A percentile compares a stretch with the other conserved stretches of the same genome.
Conservation (phyloP, 2,888 invertebrate genomes). For the Zootermopsis nevadensis region DNA sequence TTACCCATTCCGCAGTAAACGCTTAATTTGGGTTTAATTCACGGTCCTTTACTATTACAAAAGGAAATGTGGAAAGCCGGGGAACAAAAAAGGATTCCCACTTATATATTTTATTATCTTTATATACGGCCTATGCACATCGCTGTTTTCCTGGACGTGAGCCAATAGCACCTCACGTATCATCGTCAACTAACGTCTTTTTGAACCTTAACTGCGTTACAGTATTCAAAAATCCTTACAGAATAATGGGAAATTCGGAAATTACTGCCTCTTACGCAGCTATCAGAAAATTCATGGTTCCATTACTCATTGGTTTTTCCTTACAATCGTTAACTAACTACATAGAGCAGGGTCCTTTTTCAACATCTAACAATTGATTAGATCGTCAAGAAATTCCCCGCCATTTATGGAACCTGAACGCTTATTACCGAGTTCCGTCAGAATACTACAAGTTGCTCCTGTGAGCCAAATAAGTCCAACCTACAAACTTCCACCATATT, state of each 20-base stretch:
- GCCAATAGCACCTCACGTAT: conserved; percentile 17
- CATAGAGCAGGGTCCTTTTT: too few relatives aligned
- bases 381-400: too few relatives aligned
- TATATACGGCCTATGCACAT: conserved; percentile 32
- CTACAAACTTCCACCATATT: too few relatives aligned
- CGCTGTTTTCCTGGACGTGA: conserved; percentile 10
- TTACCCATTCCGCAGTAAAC: conserved; percentile 35
- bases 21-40: conserved; percentile 39
- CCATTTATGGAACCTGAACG: too few relatives aligned
- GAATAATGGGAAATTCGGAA: conserved; percentile 14
- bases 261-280: background rate
- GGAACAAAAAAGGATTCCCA: background rate
- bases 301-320: background rate
- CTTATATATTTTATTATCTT: conserved; percentile 37
- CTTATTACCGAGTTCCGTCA: too few relatives aligned
- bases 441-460: too few relatives aligned
- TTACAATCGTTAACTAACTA: background rate
- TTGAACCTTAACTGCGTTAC: conserved; percentile 21
- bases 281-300: background rate
- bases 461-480: too few relatives aligned
- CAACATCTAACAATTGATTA: too few relatives aligned
- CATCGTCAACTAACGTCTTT: background rate
- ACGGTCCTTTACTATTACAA: conserved; percentile 25
- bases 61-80: conserved; percentile 1
- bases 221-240: conserved; percentile 15